Evolutionary conservation across 2,113 vertebrate genomes (phyloP), one percentile per base, ranked within the genome.

Genomic region (Cyprinodon brontotheroides): DNA sequence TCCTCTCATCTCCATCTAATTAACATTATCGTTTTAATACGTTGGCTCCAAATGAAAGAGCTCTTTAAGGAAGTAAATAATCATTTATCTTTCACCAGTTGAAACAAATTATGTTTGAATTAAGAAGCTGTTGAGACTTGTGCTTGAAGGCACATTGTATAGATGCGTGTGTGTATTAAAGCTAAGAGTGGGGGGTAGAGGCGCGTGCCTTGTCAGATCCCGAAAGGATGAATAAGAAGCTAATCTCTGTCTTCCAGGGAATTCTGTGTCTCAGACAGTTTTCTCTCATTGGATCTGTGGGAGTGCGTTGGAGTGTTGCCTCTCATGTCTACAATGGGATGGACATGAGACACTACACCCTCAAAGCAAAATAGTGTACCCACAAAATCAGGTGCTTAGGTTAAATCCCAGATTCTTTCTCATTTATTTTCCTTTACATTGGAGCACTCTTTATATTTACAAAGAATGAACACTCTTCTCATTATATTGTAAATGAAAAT

Each of bases 171-270:
- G 75, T 80, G 80, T 82, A 70, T 86, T 77, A 78, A 74, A 72
- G 81, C 77, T 65, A 61, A 65, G 73, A 60, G 68, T 36, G 48
- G 66, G 67, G 48, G 60, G 75, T 11, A 66, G 69, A 48, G 79
- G 81, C 47, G 29, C 41, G 66, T 85, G 86, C 75, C 86, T 90
- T 86, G 83, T 92, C 86, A 89, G 87, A 89, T 90, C 82, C 84
- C 62, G 13, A 69, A 83, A 83, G 89, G 86, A 89, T 89, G 89
- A 93, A 89, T 87, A 86, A 82, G 85, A 82, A 89, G 87, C 84
- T 92, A 92, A 93, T 92, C 92, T 92, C 72, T 64, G 69, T 84
- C 79, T 91, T 80, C 80, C 75, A 84, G 86, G 89, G 89, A 91
- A 88, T 85, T 83, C 85, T 83, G 12, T 80, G 87, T 86, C 75